Conservation (phyloP, 2,888 invertebrate species). For the Digitonthophagus gazella region DNA sequence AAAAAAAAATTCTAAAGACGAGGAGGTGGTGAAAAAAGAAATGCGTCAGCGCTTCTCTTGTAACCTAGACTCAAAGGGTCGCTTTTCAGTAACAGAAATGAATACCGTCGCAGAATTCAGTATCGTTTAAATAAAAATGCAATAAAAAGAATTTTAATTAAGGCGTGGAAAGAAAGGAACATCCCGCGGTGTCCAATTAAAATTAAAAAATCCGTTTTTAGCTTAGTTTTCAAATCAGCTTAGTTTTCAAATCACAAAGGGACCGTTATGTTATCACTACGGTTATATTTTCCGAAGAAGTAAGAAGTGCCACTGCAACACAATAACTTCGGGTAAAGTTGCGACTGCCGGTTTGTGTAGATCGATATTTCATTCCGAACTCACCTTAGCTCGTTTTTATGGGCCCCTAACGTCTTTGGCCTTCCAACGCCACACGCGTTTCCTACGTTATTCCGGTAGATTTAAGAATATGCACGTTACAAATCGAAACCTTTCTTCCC, state of each 20-base stretch:
- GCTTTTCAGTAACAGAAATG: conserved; percentile 5
- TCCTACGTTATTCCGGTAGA: neutral
- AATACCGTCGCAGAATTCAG: neutral
- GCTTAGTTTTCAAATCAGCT: no score
- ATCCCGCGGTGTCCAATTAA: neutral
- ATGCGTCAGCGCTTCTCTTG: conserved; percentile 7
- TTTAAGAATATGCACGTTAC: neutral
- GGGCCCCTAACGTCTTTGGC: neutral
- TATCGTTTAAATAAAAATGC: neutral
- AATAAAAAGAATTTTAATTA: neutral
- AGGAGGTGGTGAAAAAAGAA: neutral
- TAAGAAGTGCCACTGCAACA: neutral
- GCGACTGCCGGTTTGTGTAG: conserved; percentile 6
- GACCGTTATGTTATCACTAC: neutral
- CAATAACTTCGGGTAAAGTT: neutral
- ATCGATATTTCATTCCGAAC: conserved; percentile 9
- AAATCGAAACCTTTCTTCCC: neutral
- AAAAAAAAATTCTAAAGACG: conserved; percentile 1
- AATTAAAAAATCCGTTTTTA: no score
- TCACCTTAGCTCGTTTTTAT: neutral
- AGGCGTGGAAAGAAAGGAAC: neutral
- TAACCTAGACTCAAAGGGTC: neutral
- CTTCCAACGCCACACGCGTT: neutral
- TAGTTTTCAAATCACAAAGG: neutral
- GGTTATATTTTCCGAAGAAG: neutral